Conservation (phyloP, 2,113 vertebrate genomes). For the Colossoma macropomum region DNA sequence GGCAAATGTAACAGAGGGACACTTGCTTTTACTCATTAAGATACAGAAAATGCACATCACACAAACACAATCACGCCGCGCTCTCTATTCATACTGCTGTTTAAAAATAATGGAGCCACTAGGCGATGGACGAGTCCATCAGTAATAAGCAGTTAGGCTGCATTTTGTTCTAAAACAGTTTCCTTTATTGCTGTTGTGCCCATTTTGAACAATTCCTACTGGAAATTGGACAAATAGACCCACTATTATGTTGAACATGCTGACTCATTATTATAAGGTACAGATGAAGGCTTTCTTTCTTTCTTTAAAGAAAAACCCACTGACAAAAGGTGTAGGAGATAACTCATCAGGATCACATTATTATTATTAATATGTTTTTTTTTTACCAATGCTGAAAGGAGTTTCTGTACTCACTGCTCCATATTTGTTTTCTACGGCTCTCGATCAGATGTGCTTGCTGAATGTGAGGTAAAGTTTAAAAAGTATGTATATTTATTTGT, state of each 20-base stretch:
- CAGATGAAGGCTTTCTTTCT: not conserved
- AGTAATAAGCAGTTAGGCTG: not conserved
- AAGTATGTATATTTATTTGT: too few relatives aligned
- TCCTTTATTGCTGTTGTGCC: not conserved
- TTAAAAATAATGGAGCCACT: not conserved
- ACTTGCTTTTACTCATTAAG: slow-evolving; percentile 15
- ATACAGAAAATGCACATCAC: not conserved
- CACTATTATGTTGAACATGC: not conserved
- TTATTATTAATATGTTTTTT: not conserved
- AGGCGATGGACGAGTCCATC: not conserved
- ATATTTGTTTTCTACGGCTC: too few relatives aligned
- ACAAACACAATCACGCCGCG: not conserved
- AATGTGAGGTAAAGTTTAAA: too few relatives aligned
- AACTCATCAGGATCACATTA: not conserved
- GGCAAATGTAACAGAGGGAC: not conserved
- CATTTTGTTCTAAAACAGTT: slow-evolving; percentile 32
- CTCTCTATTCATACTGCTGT: not conserved
- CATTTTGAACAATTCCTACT: slow-evolving; percentile 23
- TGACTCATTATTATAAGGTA: not conserved
- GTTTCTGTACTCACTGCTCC: not conserved
- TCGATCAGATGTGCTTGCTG: too few relatives aligned
- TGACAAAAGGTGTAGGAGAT: not conserved
- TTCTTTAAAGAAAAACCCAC: not conserved
- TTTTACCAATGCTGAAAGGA: not conserved
- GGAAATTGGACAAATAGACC: not conserved